Percentiles rank a stretch among this genome's conserved stretches.
phyloP scores from a whole-genome alignment of 2,888 invertebrate species.

The Gryllus longicercus region DNA sequence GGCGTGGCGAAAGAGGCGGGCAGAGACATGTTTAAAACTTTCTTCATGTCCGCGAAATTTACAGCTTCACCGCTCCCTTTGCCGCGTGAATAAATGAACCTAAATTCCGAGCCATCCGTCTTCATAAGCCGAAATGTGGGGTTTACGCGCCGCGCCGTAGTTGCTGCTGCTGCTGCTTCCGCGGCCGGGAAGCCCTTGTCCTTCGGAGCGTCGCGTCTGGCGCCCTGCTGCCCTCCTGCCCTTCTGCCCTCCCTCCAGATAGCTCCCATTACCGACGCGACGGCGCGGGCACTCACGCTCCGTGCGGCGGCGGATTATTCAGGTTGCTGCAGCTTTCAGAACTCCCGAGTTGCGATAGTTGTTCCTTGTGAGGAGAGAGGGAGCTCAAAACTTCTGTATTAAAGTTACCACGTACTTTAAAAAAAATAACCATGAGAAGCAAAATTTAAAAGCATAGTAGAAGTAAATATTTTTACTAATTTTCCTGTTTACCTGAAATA shows the following conservation, averaged over 20 bases:
- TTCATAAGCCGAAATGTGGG: slow-evolving; percentile 17
- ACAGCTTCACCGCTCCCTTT: slow-evolving; percentile 6
- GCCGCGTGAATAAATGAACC: neutral
- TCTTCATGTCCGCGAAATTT: slow-evolving; percentile 17
- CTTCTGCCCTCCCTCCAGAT: neutral
- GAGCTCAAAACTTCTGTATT: too few relatives aligned
- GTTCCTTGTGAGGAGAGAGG: too few relatives aligned
- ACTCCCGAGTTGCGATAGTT: too few relatives aligned
- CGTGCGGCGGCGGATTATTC: too few relatives aligned
- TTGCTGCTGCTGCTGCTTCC: neutral
- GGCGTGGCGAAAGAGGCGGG: neutral
- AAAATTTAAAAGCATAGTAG: too few relatives aligned
- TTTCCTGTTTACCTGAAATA: too few relatives aligned
- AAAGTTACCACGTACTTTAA: too few relatives aligned
- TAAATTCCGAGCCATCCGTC: neutral
- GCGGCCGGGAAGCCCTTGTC: neutral
- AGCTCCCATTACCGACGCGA: neutral
- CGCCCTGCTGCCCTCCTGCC: neutral
- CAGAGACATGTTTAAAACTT: neutral
- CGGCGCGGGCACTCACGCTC: neutral
- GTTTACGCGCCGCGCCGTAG: neutral
- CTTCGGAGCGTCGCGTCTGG: neutral
- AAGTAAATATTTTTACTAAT: too few relatives aligned
- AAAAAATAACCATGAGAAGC: too few relatives aligned
- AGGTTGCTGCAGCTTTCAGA: too few relatives aligned